Evolutionary conservation across 1,140 invertebrate genomes (phyloP).

Genomic region (Pantala flavescens): DNA sequence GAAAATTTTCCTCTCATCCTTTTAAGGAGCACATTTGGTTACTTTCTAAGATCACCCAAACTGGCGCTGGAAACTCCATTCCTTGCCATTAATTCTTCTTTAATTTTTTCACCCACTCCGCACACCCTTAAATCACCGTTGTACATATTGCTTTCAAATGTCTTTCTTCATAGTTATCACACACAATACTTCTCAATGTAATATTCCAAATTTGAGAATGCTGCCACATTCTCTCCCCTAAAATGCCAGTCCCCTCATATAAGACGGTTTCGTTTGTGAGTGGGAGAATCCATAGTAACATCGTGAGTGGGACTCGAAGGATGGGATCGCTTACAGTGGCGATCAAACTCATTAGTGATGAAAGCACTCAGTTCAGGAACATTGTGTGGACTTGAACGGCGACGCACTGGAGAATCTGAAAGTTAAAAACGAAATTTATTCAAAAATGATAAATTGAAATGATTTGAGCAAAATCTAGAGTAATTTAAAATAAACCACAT

Average conservation of each 20-base stretch:
- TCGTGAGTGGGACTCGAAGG: conserved; percentile 39
- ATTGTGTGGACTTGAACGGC: conserved; percentile 27
- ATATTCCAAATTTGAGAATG: neutral
- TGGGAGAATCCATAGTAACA: conserved; percentile 56
- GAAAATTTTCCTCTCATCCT: neutral
- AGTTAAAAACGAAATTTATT: conserved; percentile 14
- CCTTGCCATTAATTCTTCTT: neutral
- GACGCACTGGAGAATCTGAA: conserved; percentile 34
- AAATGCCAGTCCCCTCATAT: conserved; percentile 28
- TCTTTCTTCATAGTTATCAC: neutral
- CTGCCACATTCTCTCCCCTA: neutral
- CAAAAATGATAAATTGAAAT: neutral
- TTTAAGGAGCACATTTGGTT: neutral
- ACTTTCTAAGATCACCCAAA: neutral
- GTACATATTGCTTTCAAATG: neutral
- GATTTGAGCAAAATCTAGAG: neutral
- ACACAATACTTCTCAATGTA: neutral
- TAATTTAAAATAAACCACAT: conserved; percentile 11
- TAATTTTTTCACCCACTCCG: neutral
- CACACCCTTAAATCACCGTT: neutral
- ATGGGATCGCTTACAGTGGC: conserved; percentile 60
- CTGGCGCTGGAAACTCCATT: neutral
- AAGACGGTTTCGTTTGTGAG: conserved; percentile 48
- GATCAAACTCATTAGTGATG: conserved; percentile 63
- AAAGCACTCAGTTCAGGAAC: conserved; percentile 59